phyloP scores from a whole-genome alignment of 2,797 vertebrate genomes.

The Scyliorhinus canicula region DNA sequence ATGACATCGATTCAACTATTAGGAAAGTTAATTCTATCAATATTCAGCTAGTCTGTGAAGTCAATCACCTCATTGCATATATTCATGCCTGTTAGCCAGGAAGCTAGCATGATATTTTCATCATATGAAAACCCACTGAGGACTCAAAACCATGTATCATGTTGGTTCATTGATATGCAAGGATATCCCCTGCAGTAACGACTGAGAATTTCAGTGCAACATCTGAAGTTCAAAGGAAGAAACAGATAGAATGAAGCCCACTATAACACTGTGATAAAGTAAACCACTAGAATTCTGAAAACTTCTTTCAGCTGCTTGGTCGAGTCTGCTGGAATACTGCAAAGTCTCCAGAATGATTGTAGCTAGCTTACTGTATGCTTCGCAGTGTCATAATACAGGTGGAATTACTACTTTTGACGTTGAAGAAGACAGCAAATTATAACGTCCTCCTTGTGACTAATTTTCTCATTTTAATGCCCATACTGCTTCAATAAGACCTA shows the following conservation, averaged over 20 bases:
- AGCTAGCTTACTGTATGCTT: neutral
- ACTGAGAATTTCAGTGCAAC: neutral
- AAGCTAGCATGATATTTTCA: neutral
- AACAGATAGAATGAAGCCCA: slow-evolving; percentile 1
- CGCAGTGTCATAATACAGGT: neutral
- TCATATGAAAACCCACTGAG: neutral
- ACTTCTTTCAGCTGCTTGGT: neutral
- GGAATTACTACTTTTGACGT: neutral
- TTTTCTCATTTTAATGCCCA: neutral
- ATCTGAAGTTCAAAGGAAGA: no score
- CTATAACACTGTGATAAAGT: neutral
- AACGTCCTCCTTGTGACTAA: neutral
- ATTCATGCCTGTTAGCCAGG: neutral
- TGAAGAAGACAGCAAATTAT: neutral
- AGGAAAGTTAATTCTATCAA: neutral
- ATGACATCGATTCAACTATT: neutral
- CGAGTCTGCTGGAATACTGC: neutral
- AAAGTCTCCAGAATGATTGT: neutral
- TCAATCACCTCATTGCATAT: neutral
- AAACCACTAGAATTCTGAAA: neutral
- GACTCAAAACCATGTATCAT: neutral
- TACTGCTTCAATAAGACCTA: neutral
- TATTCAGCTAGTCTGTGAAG: neutral
- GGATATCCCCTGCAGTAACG: neutral
- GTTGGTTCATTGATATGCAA: neutral